Conservation (phyloP, 2,888 invertebrate species). For the Drosophila ustulata region DNA sequence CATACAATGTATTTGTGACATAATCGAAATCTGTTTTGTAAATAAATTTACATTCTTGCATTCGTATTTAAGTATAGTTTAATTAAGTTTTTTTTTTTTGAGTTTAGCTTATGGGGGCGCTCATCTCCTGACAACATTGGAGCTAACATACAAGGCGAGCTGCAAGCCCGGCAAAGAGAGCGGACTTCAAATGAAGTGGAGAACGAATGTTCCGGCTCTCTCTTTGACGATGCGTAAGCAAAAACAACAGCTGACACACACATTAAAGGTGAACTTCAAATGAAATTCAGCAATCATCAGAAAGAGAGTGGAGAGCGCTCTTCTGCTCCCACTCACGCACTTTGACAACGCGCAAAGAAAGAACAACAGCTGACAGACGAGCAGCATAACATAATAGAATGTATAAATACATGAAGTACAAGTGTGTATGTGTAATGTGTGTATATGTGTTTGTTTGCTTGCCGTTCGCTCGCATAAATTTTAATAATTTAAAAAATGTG, state of each 20-base stretch:
- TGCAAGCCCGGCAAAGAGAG: constrained; percentile 29
- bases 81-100: too few relatives aligned
- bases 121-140: too few relatives aligned
- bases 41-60: too few relatives aligned
- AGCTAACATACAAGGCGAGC: too few relatives aligned
- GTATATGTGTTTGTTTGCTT: constrained; percentile 14
- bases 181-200: constrained; percentile 49
- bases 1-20: too few relatives aligned
- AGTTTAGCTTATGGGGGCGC: too few relatives aligned
- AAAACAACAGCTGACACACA: too few relatives aligned
- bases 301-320: constrained; percentile 13
- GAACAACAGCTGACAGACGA: constrained; percentile 29
- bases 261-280: constrained; percentile 14
- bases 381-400: constrained; percentile 33
- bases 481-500: constrained; percentile 59
- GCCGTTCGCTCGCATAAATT: constrained; percentile 60
- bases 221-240: too few relatives aligned
- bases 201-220: not conserved
- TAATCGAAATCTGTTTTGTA: too few relatives aligned
- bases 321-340: too few relatives aligned
- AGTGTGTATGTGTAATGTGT: constrained; percentile 6
- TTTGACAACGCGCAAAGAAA: not conserved
- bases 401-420: constrained; percentile 9
- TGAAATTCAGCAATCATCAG: constrained; percentile 15
- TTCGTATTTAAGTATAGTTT: too few relatives aligned